Evolutionary conservation across 2,113 vertebrate genomes (phyloP), one percentile per base, ranked within the genome.

Genomic region (Poecilia latipinna): DNA sequence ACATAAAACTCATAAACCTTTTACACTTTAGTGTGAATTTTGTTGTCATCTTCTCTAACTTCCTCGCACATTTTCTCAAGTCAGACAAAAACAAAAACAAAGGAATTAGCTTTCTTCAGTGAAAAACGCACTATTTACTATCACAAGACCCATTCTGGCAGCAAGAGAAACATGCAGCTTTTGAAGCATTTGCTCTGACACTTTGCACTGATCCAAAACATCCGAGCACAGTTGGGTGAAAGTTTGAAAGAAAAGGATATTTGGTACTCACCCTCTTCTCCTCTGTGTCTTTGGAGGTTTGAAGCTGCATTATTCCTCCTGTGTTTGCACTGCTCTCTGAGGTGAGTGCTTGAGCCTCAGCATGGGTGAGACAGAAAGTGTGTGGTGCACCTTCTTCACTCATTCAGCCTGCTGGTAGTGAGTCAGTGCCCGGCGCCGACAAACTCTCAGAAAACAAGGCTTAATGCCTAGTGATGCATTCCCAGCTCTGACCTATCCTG

Each of bases 251-350:
- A 44, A 66, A 42, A 33, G 62, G 31, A 12, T 62, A 11, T 70
- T n/a, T 19, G 2, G 10, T 26, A 86, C 93, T 92, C 83, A 94
- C 93, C 91, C 70, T 89, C 75, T 75, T 90, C 81, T 92, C 92
- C 80, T 92, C 87, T 32, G 84, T 33, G n/a, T 93, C 86, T 69
- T 85, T 48, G 33, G 85, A 74, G 17, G 70, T 67, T 73, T 90
- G 90, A 64, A 92, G 91, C 90, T 90, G 91, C 91, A 92, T 93
- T 72, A 83, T 67, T 83, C 79, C 90, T 84, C 64, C 87, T 51
- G 80, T 86, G 80, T 86, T 79, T 77, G 80, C 12, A 61, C 51
- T 71, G 77, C 73, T 48, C 67, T 48, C 61, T 2, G 13, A 75
- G 61, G 48, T 76, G 77, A 78, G 81, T 75, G 83, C 82, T 75